These are phyloP conservation scores for Actenoides hombroni DNA, from an alignment of 2,113 vertebrate species.

Conservation along the genomic window DNA sequence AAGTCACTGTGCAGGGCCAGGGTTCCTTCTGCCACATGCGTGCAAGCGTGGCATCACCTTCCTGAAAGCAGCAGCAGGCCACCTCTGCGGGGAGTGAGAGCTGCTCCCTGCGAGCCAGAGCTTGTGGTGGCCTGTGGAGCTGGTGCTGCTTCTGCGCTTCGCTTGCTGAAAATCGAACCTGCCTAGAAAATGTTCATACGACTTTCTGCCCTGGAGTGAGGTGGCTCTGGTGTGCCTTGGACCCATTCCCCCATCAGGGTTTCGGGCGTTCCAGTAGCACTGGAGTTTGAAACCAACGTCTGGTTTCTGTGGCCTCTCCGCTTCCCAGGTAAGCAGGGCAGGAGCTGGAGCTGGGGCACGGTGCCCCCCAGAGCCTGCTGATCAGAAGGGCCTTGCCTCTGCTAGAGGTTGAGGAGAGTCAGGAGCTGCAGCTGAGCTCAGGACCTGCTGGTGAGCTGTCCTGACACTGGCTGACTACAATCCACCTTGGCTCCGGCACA, in stretches of 20 bases:
- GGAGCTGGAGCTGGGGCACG: background rate
- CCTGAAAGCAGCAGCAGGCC: background rate
- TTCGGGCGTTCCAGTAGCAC: background rate
- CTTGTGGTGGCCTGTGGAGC: fast-evolving
- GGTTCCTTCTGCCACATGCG: background rate
- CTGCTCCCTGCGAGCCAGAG: background rate
- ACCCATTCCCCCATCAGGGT: fast-evolving
- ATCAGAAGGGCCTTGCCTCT: background rate
- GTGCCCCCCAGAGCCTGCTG: background rate
- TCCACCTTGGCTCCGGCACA: fast-evolving
- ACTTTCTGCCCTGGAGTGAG: background rate
- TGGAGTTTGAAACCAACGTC: background rate
- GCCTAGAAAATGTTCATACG: fast-evolving
- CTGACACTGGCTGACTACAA: fast-evolving
- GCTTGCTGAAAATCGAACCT: background rate
- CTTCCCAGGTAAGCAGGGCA: background rate
- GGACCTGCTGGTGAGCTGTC: background rate
- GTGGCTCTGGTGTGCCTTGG: fast-evolving
- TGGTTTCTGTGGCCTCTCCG: background rate
- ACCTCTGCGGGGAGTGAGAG: background rate
- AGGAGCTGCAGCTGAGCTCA: background rate
- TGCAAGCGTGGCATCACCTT: background rate
- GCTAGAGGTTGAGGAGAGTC: background rate
- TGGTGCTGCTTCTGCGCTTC: background rate
- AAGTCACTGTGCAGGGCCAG: background rate